Conservation (phyloP, 2,797 vertebrate genomes). For the Anguilla marmorata region DNA sequence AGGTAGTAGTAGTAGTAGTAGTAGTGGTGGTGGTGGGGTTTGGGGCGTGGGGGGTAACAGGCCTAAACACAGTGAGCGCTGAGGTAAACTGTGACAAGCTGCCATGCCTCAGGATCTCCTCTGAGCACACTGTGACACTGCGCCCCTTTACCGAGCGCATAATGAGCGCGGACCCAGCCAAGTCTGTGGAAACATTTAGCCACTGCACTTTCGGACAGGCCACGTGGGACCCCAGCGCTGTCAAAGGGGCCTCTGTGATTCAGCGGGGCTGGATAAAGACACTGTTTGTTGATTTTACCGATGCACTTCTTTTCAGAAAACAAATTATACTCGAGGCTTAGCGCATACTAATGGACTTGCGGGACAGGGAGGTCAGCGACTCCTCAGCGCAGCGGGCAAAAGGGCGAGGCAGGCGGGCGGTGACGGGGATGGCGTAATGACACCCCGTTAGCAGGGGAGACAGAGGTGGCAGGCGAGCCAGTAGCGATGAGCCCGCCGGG, state of each 20-base stretch:
- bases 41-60: neutral
- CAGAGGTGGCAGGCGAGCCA: slow-evolving; percentile 36
- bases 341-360: slow-evolving; percentile 48
- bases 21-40: neutral
- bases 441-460: neutral
- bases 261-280: slow-evolving; percentile 60
- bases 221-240: slow-evolving; percentile 41
- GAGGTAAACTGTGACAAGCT: slow-evolving; percentile 44
- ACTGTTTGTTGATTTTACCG: slow-evolving; percentile 52
- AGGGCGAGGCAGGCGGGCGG: slow-evolving; percentile 38
- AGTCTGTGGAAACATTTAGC: slow-evolving; percentile 61
- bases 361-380: slow-evolving; percentile 32
- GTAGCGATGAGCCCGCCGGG: slow-evolving; percentile 41
- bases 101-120: slow-evolving; percentile 44
- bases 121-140: slow-evolving; percentile 29
- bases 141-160: slow-evolving; percentile 36
- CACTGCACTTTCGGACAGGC: slow-evolving; percentile 34
- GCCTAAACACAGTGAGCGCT: slow-evolving; percentile 27
- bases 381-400: slow-evolving; percentile 37
- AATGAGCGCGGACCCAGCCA: slow-evolving; percentile 41
- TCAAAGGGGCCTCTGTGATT: slow-evolving; percentile 65
- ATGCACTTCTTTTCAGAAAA: slow-evolving; percentile 43
- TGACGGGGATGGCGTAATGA: slow-evolving; percentile 32
- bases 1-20: slow-evolving; percentile 48
- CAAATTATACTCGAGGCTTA: slow-evolving; percentile 55